Percentiles rank a stretch among this genome's conserved stretches.
phyloP scores from a whole-genome alignment of 2,113 vertebrate genomes.

The Macrotus californicus region DNA sequence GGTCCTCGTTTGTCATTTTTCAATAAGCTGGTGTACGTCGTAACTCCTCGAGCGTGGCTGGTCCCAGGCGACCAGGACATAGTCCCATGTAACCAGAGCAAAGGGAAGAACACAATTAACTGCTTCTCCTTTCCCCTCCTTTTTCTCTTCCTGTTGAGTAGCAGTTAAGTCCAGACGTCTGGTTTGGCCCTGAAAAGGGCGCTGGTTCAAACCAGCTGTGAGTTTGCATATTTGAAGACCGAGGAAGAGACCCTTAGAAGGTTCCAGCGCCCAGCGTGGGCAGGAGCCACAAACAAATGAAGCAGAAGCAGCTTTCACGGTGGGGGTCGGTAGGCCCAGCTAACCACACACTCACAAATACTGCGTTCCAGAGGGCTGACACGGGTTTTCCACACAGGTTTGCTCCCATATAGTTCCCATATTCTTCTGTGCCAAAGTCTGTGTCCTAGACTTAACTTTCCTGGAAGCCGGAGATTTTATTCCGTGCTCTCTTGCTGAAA shows the following conservation, averaged over 20 bases:
- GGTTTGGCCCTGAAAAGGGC: neutral
- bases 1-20: neutral
- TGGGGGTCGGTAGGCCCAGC: neutral
- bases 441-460: neutral
- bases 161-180: no score
- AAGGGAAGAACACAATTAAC: neutral
- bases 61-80: no score
- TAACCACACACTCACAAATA: neutral
- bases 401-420: neutral
- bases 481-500: neutral
- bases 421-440: neutral
- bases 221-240: conserved; percentile 13
- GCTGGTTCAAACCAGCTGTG: neutral
- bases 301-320: neutral
- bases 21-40: neutral
- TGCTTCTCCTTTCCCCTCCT: neutral
- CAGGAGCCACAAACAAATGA: conserved; percentile 48
- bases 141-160: neutral
- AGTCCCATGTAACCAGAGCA: neutral
- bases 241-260: neutral
- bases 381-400: neutral
- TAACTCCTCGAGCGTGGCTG: no score
- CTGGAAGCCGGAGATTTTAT: neutral
- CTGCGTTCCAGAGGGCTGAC: neutral
- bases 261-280: neutral